phyloP scores from a whole-genome alignment of 2,888 invertebrate species.

The Stenotaenia linearis region DNA sequence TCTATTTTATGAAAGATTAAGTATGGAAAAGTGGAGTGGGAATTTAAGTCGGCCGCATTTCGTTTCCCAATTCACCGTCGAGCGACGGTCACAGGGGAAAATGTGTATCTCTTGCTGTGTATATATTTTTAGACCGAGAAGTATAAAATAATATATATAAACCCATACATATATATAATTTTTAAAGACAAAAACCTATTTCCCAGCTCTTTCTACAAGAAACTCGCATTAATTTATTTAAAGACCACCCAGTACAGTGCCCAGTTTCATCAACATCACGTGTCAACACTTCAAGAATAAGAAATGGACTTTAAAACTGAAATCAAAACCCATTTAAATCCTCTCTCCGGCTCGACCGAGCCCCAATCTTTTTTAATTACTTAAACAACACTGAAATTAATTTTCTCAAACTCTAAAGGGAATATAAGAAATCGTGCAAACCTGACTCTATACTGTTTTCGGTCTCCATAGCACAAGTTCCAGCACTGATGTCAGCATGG shows the following conservation, averaged over 20 bases:
- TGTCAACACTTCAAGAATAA: too few relatives aligned
- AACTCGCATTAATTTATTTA: background rate
- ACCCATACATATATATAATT: background rate
- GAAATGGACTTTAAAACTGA: too few relatives aligned
- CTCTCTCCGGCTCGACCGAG: too few relatives aligned
- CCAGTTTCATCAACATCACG: background rate
- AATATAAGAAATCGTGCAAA: constrained; percentile 24
- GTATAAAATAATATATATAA: background rate
- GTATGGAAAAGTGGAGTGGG: constrained; percentile 26
- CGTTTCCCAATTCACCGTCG: constrained; percentile 19
- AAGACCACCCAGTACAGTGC: background rate
- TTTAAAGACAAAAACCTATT: background rate
- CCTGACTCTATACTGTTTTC: constrained; percentile 37
- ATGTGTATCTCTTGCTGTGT: background rate
- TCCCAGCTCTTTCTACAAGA: background rate
- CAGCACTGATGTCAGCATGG: background rate
- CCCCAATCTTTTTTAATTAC: background rate
- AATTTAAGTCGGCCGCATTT: constrained; percentile 24
- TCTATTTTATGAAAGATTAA: constrained; percentile 23
- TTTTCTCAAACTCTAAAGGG: background rate
- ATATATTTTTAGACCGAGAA: background rate
- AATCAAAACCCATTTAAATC: background rate
- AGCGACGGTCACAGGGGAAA: constrained; percentile 2
- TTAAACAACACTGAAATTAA: background rate
- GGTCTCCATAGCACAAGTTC: constrained; percentile 36